Base-by-base conservation (phyloP, 1,140 invertebrate species). In the Heliothis subflexa region DNA sequence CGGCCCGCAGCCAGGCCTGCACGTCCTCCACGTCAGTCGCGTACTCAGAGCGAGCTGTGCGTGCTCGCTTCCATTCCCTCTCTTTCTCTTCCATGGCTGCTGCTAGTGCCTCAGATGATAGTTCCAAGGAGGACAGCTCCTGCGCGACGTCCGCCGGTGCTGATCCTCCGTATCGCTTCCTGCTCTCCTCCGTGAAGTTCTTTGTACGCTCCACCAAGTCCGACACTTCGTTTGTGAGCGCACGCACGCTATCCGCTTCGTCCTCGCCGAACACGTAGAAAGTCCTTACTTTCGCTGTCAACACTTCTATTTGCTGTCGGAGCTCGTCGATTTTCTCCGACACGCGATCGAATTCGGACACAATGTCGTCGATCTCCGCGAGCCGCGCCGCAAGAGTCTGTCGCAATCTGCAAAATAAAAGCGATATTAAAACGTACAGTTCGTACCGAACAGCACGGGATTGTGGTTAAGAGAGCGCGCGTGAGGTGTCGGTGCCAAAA, bases 61-160 rank as follows among this genome's bases (percentile, higher is more conserved):
- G 96, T 9, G 98, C 98, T 62, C 97, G 96, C 88, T 98, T 98
- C 90, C 97, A 97, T 90, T 98, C 97, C 85, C 97, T 96, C 82
- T 97, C 96, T 89, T 98, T 98, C 85, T 98, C 97, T 83, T 98
- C 98, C 97, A 98, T 97, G 10, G 96, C 96, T 79, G 96, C 96
- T 49, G 95, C 95, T 16, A 98, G 95, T 68, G 96, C 96, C 91
- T 99, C 98, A 33, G 97, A 96, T n/a, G 97, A 95, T 57, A 99
- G 93, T 93, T 98, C 97, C 79, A 98, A 95, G 72, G 96, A 95
- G 2, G 97, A 97, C 78, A 98, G 93, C 92, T 97, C 96, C 90
- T 97, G 97, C 79, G 95, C 95, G 66, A 98, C 95, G 95, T 98
- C 97, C 76, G 96, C 96, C 50, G 97, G 97, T 66, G 97, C 95